These are phyloP conservation scores for Hybognathus amarus DNA, from an alignment of 2,797 vertebrate genomes.

Conservation along the genomic window DNA sequence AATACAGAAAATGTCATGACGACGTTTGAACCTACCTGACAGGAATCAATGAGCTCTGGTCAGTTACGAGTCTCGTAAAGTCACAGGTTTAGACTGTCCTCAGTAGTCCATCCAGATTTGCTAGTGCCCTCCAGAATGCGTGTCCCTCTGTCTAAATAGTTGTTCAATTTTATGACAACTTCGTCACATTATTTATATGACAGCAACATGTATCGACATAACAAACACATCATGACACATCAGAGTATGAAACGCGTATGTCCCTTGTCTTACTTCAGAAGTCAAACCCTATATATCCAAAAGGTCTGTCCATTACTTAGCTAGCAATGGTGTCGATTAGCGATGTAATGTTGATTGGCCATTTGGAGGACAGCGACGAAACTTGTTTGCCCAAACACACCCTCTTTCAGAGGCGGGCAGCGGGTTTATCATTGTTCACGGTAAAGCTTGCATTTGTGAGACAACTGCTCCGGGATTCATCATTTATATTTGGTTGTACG, in stretches of 20 bases:
- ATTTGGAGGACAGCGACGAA: conserved; percentile 10
- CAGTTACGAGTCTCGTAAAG: conserved; percentile 23
- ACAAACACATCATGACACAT: conserved; percentile 36
- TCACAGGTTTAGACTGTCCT: conserved; percentile 2
- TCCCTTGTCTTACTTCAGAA: not conserved
- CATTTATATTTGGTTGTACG: not conserved
- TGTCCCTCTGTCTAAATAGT: conserved; percentile 24
- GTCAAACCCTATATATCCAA: not conserved
- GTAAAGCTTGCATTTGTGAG: not conserved
- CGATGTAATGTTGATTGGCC: conserved; percentile 34
- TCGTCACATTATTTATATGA: conserved; percentile 45
- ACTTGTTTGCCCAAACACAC: conserved; percentile 4
- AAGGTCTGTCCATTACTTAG: conserved; percentile 17
- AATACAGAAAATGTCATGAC: not conserved
- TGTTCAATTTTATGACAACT: conserved; percentile 40
- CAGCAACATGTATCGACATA: conserved; percentile 24
- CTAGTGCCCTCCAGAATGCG: conserved; percentile 2
- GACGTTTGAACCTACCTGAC: conserved; percentile 27
- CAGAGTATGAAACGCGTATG: not conserved
- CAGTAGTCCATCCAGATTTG: conserved; percentile 11
- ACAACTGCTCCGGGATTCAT: not conserved
- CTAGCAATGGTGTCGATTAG: conserved; percentile 20
- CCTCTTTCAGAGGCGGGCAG: conserved; percentile 28
- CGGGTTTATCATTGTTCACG: not conserved
- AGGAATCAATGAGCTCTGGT: conserved; percentile 15